These are phyloP conservation scores for Myoxocephalus aenaeus DNA, from an alignment of 2,797 vertebrate species.

Conservation along the genomic window DNA sequence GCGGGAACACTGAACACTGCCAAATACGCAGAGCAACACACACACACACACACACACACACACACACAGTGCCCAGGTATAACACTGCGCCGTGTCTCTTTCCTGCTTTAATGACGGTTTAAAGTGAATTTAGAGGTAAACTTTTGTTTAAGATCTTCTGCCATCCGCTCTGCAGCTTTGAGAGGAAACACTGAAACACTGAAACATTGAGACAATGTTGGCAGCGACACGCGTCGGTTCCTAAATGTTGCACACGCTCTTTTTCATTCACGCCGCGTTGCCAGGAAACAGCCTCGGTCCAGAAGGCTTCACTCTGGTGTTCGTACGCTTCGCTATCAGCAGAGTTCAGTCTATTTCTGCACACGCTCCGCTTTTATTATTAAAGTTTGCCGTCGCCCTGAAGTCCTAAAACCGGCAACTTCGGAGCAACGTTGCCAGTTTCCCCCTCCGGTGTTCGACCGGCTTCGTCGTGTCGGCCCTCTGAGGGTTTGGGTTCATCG, in stretches of 20 bases:
- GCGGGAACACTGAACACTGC: conserved; percentile 11
- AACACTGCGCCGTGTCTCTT: conserved; percentile 2
- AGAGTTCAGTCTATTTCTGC: conserved; percentile 28
- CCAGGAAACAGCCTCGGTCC: conserved; percentile 35
- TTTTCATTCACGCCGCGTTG: conserved; percentile 36
- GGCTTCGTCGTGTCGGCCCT: not conserved
- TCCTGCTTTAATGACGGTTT: conserved; percentile 37
- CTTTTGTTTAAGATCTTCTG: conserved; percentile 11
- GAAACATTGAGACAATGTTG: conserved; percentile 37
- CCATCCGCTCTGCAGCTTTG: conserved; percentile 21
- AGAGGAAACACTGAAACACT: not conserved
- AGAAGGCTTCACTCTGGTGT: conserved; percentile 27
- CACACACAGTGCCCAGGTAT: not conserved
- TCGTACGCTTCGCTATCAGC: conserved; percentile 34
- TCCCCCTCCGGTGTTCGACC: not conserved
- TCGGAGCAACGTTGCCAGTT: not conserved
- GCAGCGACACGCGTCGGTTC: conserved; percentile 19
- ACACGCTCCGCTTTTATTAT: conserved; percentile 38
- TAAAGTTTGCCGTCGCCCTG: not conserved
- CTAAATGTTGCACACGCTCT: not conserved
- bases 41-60: not conserved
- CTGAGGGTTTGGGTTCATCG: not conserved
- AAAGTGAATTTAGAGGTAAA: conserved; percentile 31
- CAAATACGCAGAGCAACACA: not conserved
- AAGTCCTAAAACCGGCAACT: not conserved